phyloP scores from a whole-genome alignment of 2,888 invertebrate genomes.

The Acrocera orbiculus region DNA sequence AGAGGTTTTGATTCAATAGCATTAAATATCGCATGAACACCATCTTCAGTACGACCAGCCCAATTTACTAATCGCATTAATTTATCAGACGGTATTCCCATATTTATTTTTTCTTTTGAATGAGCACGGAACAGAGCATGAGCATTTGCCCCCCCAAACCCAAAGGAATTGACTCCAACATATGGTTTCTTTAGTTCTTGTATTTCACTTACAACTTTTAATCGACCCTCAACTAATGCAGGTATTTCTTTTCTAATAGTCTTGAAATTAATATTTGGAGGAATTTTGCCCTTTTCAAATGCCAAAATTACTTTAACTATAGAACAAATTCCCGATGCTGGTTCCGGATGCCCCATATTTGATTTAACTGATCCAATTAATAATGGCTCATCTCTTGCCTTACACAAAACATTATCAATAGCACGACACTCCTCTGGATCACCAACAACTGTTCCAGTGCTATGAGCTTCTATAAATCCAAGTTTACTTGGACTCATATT shows the following conservation, averaged over 20 bases:
- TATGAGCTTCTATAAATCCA: slow-evolving; percentile 74
- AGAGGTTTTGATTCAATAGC: slow-evolving; percentile 42
- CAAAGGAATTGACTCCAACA: slow-evolving; percentile 78
- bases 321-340: slow-evolving; percentile 66
- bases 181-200: slow-evolving; percentile 54
- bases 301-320: slow-evolving; percentile 65
- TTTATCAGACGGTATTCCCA: slow-evolving; percentile 42
- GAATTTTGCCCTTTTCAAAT: slow-evolving; percentile 61
- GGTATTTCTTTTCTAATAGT: slow-evolving; percentile 42
- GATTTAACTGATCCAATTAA: slow-evolving; percentile 84
- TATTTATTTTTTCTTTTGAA: slow-evolving; percentile 31
- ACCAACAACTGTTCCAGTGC: slow-evolving; percentile 65
- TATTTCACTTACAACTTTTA: slow-evolving; percentile 55
- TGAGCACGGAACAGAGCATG: slow-evolving; percentile 22
- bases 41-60: slow-evolving; percentile 66
- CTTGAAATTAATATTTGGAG: slow-evolving; percentile 71
- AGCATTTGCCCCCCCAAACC: slow-evolving; percentile 81
- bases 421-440: slow-evolving; percentile 84
- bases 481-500: slow-evolving; percentile 49
- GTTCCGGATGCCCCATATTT: slow-evolving; percentile 86
- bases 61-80: slow-evolving; percentile 54
- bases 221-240: slow-evolving; percentile 41
- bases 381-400: slow-evolving; percentile 54
- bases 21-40: slow-evolving; percentile 45
- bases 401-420: slow-evolving; percentile 62